Evolutionary conservation across 2,888 invertebrate genomes (phyloP), one percentile per base, ranked within the genome.

Genomic region (Germaria angustata): DNA sequence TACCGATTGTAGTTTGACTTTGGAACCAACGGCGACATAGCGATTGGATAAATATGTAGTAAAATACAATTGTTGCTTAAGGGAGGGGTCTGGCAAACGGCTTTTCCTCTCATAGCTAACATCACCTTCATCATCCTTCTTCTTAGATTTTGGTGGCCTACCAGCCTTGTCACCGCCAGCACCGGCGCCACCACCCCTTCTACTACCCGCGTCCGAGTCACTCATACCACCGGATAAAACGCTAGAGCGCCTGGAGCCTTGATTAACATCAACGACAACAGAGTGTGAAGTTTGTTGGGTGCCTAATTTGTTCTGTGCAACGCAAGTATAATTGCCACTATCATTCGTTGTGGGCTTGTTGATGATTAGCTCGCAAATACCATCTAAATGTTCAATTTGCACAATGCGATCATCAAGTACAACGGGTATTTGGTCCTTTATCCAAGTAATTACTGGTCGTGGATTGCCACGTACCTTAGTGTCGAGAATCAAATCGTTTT

Each of bases 1-100:
- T 76, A 95, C 95, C 86, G 96, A 97, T 2, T 95, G 96, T 41
- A 97, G 89, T 91, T 96, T 95, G 5, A 96, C 94, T 85, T 95
- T 93, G 5, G 95, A 94, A 0, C 95, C 95, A 88, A 94, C 94
- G 9, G 90, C 88, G 9, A 91, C 87, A 84, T 90, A 91, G 1
- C 91, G 90, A 84, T 91, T 91, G 0, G 89, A 88, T 20, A 90
- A 84, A 84, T 90, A 88, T 24, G 90, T 90, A 73, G 89, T 89
- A 77, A 91, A 91, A 78, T 90, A 90, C 2, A 91, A 86, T 86
- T 90, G 89, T 80, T 87, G 88, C 81, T 92, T 93, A 72, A 93
- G 94, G 17, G 90, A 87, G 5, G 88, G 88, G 79, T 91, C 90
- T 0, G 90, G 90, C 85, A 89, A 76, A 3, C 89, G 88, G 65